Evolutionary conservation across 30 jellyfish, hydroid and myxozoan species (phyloP).

Genomic region (Chrysaora quinquecirrha): DNA sequence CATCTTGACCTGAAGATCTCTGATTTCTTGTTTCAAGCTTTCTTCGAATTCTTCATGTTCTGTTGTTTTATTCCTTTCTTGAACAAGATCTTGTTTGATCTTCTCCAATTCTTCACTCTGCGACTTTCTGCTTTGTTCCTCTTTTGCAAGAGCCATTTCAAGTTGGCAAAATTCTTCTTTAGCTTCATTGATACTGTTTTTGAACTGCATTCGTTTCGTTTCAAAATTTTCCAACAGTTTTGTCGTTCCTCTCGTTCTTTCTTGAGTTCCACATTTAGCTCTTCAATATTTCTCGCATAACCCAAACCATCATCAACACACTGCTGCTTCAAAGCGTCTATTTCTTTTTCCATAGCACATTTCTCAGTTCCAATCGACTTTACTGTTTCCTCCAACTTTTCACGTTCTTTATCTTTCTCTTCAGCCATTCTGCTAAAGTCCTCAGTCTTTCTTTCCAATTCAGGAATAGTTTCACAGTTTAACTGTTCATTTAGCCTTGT

Average conservation of each 20-base stretch:
- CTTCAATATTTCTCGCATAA: not conserved
- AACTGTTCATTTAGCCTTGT: not conserved
- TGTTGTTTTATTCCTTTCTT: not conserved
- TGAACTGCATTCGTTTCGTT: not conserved
- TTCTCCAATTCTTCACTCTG: not conserved
- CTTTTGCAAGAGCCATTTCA: not conserved
- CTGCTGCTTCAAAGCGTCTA: not conserved
- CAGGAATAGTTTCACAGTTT: not conserved
- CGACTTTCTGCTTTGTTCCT: not conserved
- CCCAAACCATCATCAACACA: not conserved
- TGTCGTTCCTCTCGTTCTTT: not conserved
- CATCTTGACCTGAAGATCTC: not conserved
- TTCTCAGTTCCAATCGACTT: not conserved
- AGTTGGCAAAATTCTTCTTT: not conserved
- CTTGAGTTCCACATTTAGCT: not conserved
- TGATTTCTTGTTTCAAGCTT: not conserved
- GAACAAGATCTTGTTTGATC: not conserved
- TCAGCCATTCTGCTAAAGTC: not conserved
- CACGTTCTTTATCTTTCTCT: not conserved
- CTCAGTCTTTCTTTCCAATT: not conserved
- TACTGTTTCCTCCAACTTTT: not conserved
- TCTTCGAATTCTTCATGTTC: not conserved
- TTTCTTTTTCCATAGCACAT: not conserved
- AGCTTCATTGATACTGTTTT: not conserved
- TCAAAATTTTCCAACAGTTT: not conserved